Percentiles rank a stretch among this genome's conserved stretches.
These are phyloP conservation scores for Chirona hameri DNA, from an alignment of 2,888 invertebrate species.

Conservation along the genomic window DNA sequence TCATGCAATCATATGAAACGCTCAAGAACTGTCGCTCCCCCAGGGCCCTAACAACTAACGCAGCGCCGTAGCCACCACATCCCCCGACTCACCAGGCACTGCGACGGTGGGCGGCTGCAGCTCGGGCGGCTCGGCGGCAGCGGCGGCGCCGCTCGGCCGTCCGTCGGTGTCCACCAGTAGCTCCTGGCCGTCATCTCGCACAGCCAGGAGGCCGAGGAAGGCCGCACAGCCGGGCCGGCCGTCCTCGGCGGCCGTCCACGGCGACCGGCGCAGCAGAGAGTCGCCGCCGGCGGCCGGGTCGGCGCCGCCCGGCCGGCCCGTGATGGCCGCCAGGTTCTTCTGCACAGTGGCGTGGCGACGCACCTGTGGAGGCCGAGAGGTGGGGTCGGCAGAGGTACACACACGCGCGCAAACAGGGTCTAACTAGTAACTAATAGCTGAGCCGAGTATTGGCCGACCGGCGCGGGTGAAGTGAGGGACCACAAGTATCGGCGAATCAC, in stretches of 20 bases:
- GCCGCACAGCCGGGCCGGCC: conserved; percentile 29
- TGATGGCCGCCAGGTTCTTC: not conserved
- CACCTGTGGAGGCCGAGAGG: not conserved
- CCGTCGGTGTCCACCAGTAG: not conserved
- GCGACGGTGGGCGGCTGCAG: not conserved
- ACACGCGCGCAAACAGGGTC: too few relatives aligned
- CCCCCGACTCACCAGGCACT: not conserved
- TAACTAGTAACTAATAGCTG: too few relatives aligned
- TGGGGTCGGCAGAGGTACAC: not conserved
- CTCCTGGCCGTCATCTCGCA: not conserved
- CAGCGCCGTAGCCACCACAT: not conserved
- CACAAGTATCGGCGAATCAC: too few relatives aligned
- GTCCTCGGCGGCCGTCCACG: not conserved
- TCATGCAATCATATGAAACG: not conserved
- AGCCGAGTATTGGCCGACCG: too few relatives aligned
- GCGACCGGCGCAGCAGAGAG: not conserved
- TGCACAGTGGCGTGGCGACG: not conserved
- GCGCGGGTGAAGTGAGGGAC: too few relatives aligned
- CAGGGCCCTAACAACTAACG: not conserved
- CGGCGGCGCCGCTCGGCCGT: not conserved
- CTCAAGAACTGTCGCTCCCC: not conserved
- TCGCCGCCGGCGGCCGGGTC: not conserved
- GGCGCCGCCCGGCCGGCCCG: not conserved
- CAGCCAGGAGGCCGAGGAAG: not conserved
- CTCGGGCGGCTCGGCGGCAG: not conserved